Percentiles rank a stretch among this genome's conserved stretches.
phyloP scores from a whole-genome alignment of 2,888 invertebrate species.

The Dinocampus coccinellae region DNA sequence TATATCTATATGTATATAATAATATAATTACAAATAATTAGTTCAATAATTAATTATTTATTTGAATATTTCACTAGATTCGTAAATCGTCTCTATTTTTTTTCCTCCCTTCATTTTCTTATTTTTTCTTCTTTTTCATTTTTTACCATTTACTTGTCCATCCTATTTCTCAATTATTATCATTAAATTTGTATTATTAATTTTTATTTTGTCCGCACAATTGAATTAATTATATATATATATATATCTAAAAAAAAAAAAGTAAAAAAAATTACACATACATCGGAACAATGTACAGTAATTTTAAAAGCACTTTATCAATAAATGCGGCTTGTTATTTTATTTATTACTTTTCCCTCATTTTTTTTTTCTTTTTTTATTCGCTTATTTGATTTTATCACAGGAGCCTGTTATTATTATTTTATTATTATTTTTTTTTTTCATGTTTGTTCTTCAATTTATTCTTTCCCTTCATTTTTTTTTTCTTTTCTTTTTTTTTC shows the following conservation, averaged over 20 bases:
- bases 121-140: background rate
- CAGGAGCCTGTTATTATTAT: slow-evolving; percentile 60
- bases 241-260: background rate
- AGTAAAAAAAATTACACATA: slow-evolving; percentile 6
- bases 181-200: slow-evolving; percentile 2
- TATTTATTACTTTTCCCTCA: slow-evolving; percentile 23
- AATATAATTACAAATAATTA: slow-evolving; percentile 53
- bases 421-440: slow-evolving; percentile 37
- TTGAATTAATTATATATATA: slow-evolving; percentile 9
- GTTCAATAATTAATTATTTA: slow-evolving; percentile 50
- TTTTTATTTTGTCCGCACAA: slow-evolving; percentile 10
- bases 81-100: slow-evolving; percentile 52
- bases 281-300: background rate
- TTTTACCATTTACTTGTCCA: slow-evolving; percentile 14
- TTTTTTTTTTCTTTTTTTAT: background rate
- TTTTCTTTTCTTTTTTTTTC: background rate
- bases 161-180: slow-evolving; percentile 28
- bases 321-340: slow-evolving; percentile 17
- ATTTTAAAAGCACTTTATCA: background rate
- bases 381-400: slow-evolving; percentile 63
- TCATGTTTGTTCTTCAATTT: slow-evolving; percentile 14
- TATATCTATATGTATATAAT: slow-evolving; percentile 51
- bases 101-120: too few relatives aligned
- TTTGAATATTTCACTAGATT: slow-evolving; percentile 67
- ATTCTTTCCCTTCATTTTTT: background rate